Evolutionary conservation across 1,140 invertebrate species (phyloP), one percentile per base, ranked within the genome.

Genomic region (Trinorchestia longiramus): DNA sequence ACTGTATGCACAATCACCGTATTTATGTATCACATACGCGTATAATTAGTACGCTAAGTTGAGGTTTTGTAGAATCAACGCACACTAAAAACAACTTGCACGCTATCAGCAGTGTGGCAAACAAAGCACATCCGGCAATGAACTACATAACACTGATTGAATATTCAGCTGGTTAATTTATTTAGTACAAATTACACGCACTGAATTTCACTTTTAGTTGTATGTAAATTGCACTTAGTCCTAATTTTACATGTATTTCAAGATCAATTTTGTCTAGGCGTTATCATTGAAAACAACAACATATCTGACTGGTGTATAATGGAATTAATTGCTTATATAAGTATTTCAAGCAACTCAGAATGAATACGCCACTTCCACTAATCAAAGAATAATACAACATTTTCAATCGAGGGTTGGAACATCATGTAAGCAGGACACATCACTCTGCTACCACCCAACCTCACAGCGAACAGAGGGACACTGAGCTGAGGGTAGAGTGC

Each of bases 401-500:
- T 3, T 77, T 77, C 62, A 15, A 77, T 77, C 1, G 62, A 77
- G 62, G 62, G 28, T 77, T 36, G 1, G 36, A 77, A 11, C 3
- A 28, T 77, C 15, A 77, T 77, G 62, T 23, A 36, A 19, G 62
- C 62, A 77, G 28, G 28, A 43, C 3, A 90, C 11, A 43, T 42
- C 8, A 42, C 4, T 42, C 88, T 8, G 1, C 28, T 36, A 42
- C 3, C 88, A 90, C 88, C 88, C 11, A 36, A 8, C 92, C 43
- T n/a, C 92, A 47, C 92, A 17, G 47, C 92, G 40, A 0, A 40
- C 19, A 28, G 92, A 94, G 8, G 92, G 0, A 11, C 92, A 94
- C 92, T 94, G 47, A 53, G 47, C 47, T n/a, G 92, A 94, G 92
- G 92, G 92, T 94, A 94, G 6, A 42, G 43, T 36, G 87, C 41